Conservation (phyloP, 2,888 invertebrate species). For the Catotricha subobsoleta region DNA sequence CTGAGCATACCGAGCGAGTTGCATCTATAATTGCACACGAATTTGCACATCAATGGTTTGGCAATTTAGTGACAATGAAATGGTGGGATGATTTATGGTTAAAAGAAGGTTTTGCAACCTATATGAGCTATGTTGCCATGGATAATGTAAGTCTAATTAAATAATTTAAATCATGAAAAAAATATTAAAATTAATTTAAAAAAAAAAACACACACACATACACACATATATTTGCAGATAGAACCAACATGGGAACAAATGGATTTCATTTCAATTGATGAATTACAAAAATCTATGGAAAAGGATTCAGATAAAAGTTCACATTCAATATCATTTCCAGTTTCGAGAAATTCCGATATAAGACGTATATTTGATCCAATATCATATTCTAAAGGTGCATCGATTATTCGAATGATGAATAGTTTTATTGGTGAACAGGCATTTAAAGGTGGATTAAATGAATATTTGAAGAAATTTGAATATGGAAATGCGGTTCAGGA, state of each 20-base stretch:
- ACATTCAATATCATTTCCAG: constrained; percentile 44
- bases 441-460: constrained; percentile 35
- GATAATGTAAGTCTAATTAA: neutral
- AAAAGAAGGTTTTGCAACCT: constrained; percentile 37
- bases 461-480: constrained; percentile 33
- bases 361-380: constrained; percentile 50
- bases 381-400: constrained; percentile 55
- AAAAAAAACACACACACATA: too few species aligned
- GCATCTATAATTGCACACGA: constrained; percentile 57
- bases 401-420: constrained; percentile 53
- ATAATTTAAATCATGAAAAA: neutral
- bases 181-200: too few species aligned
- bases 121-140: constrained; percentile 33
- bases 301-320: constrained; percentile 43
- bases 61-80: constrained; percentile 52
- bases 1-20: constrained; percentile 42
- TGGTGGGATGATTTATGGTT: constrained; percentile 63
- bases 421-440: constrained; percentile 45
- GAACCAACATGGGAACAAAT: constrained; percentile 39
- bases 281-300: constrained; percentile 37
- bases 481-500: constrained; percentile 40
- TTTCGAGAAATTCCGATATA: constrained; percentile 41
- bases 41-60: constrained; percentile 68
- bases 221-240: constrained; percentile 25
- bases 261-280: constrained; percentile 35